These are phyloP conservation scores for Emydura subglobosa DNA, from an alignment of 2,113 vertebrate species.

Conservation along the genomic window DNA sequence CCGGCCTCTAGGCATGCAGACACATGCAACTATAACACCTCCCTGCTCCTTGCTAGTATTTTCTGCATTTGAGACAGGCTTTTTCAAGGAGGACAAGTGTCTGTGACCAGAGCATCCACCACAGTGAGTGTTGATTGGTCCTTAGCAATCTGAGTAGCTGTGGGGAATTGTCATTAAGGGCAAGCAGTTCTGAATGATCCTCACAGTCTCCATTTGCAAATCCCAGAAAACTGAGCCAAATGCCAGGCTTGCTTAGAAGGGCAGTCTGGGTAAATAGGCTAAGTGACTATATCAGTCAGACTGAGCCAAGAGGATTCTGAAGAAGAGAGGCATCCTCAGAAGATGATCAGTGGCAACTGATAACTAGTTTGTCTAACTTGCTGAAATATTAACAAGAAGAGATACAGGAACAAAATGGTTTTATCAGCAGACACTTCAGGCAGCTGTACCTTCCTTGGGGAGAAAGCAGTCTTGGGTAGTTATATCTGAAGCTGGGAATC, in stretches of 20 bases:
- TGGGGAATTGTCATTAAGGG: neutral
- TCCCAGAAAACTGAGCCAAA: neutral
- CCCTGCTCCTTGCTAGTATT: neutral
- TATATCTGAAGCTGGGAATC: neutral
- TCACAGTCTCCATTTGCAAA: rapidly evolving
- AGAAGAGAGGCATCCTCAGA: neutral
- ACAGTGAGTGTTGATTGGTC: neutral
- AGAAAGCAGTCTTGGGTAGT: neutral
- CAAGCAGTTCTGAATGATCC: neutral
- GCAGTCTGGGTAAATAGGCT: neutral
- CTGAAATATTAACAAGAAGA: neutral
- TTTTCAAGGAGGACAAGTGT: neutral
- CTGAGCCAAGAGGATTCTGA: neutral
- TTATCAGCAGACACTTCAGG: neutral
- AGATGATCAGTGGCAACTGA: neutral
- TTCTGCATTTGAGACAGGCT: neutral
- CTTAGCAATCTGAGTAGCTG: neutral
- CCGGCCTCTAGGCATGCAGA: neutral
- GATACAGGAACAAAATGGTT: neutral
- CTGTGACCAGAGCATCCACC: neutral
- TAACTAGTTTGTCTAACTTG: neutral
- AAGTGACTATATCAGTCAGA: neutral
- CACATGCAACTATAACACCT: neutral
- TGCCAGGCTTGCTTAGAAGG: neutral
- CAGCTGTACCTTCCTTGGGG: neutral